Evolutionary conservation across 2,113 vertebrate genomes (phyloP), one percentile per base, ranked within the genome.

Genomic region (Rhagologus leucostigma): DNA sequence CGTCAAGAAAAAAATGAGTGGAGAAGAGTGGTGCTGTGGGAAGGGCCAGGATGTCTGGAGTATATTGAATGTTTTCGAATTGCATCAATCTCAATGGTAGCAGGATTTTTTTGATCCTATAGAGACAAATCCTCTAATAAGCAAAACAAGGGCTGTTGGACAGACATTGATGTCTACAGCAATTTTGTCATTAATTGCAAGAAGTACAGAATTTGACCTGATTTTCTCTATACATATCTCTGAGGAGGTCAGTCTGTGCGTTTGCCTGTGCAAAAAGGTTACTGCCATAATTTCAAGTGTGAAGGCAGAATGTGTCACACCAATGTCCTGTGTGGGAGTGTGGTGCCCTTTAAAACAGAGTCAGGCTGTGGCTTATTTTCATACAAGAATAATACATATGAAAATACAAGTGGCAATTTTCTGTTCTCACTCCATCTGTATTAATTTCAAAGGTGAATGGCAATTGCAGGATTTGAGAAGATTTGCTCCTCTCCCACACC

Each of bases 81-180:
- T 56, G 26, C 46, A 63, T 63, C 9, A 13, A 33, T 78, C 84
- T 89, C 74, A 90, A 3, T 75, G 60, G 11, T 41, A 89, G n/a
- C 13, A 41, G 41, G 33, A 21, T 35, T 39, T 4, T 50, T 14
- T 62, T 79, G 0, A 44, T 85, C n/a, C 33, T 83, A 8, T 41
- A 41, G 76, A 83, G 50, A 73, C 60, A 37, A 90, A 78, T 88
- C 26, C 29, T 92, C 21, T 73, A 56, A 90, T 79, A 78, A 85
- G 46, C 29, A 73, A 64, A 93, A 65, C 21, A 56, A 73, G 29
- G 46, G 53, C 53, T 69, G 41, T 64, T 80, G 49, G 75, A 60
- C 27, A 65, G 53, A 65, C 76, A 71, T 60, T 92, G 91, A 83
- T 60, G 22, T 71, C 60, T 88, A 67, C 47, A 91, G 44, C 27